Evolutionary conservation across 2,113 vertebrate genomes (phyloP), one percentile per base, ranked within the genome.

Genomic region (Sinocyclocheilus grahami): DNA sequence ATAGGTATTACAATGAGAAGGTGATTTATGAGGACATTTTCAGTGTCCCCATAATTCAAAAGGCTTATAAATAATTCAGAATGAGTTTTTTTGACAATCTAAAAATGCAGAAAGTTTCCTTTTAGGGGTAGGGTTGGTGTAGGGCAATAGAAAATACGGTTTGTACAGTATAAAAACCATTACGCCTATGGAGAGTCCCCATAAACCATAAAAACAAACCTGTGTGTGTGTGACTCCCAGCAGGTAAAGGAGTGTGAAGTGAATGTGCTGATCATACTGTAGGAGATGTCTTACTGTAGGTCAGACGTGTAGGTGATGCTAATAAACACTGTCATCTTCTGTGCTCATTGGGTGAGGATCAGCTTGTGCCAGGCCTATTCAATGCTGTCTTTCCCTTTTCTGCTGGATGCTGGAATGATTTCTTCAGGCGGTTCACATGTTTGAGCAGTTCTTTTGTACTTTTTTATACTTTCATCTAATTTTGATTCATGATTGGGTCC

Each of bases 391-490:
- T 33, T 33, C 30, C 24, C 13, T 46, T 48, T 75, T 46, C 18
- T 48, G 30, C 72, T n/a, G 72, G 39, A 30, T 30, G 12, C 63
- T 67, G 63, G 63, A 67, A 14, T 67, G 33, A 39, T 39, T 71
- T 24, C 39, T n/a, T 48, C 39, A 75, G 63, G 63, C 62, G 14
- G n/a, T 63, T 63, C 62, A 37, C 69, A 42, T 74, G 22, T 75
- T 75, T 75, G 24, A 24, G 42, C 72, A 75, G 20, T n/a, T 75
- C 42, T 46, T 46, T 75, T 71, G 16, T 71, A 67, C 63, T 30
- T 67, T 30, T 67, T 30, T 67, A 13, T 67, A 20, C 67, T 75
- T 75, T 33, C 30, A 33, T 33, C 30, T 33, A 33, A 39, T 75
- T 75, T 75, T 48, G 39, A 75, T 75, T 75, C 37, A 46, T 75